Evolutionary conservation across 2,797 vertebrate species (phyloP).

Genomic region (Loris lydekkerianus): DNA sequence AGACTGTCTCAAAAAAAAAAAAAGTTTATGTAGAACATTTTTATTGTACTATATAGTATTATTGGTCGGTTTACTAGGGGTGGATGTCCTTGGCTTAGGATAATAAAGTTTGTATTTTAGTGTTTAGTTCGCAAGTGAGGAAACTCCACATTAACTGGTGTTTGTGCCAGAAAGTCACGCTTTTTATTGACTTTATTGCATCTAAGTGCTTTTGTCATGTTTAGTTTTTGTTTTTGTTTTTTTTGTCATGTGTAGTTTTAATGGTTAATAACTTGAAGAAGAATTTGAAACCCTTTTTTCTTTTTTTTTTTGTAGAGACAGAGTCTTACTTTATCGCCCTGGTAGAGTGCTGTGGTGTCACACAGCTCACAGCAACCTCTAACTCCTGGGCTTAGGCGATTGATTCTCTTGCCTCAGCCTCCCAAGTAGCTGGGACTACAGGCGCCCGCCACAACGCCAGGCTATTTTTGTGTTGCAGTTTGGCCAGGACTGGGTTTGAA

Average conservation of each 20-base stretch:
- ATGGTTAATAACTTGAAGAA: slow-evolving; percentile 33
- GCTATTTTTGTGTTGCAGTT: no score
- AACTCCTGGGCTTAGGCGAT: no score
- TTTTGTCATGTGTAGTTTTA: slow-evolving; percentile 49
- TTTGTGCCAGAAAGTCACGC: neutral
- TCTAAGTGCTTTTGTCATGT: slow-evolving; percentile 31
- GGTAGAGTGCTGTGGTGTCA: no score
- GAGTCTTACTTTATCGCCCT: no score
- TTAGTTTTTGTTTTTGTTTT: neutral
- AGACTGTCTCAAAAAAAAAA: neutral
- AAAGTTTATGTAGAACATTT: slow-evolving; percentile 15
- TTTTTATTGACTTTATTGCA: slow-evolving; percentile 26
- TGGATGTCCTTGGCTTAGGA: neutral
- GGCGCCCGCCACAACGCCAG: no score
- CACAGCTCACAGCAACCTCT: no score
- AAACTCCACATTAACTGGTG: neutral
- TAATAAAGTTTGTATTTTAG: slow-evolving; percentile 48
- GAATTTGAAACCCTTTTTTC: neutral
- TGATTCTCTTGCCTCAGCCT: no score
- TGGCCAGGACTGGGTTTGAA: no score
- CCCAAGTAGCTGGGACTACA: no score
- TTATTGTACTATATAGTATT: neutral
- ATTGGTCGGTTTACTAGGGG: slow-evolving; percentile 32
- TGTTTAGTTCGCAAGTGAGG: neutral
- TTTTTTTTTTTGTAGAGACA: no score